phyloP scores from a whole-genome alignment of 2,888 invertebrate species.

The Drosophila stalkeri region DNA sequence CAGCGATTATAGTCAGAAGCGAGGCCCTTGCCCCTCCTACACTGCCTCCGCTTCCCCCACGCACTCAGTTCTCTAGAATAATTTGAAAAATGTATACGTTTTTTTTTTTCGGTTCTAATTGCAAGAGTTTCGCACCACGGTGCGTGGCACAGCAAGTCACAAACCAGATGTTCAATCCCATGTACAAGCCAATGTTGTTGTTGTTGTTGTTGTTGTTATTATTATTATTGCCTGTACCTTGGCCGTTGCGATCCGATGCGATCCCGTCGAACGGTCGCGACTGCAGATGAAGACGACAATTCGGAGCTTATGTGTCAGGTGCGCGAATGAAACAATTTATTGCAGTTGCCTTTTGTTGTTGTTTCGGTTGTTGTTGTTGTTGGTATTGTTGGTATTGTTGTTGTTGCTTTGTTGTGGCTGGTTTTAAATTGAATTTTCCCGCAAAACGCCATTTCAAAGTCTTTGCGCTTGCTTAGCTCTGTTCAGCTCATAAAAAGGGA shows the following conservation, averaged over 20 bases:
- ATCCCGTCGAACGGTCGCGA: slow-evolving; percentile 35
- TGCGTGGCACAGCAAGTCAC: slow-evolving; percentile 69
- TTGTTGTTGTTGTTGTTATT: slow-evolving; percentile 31
- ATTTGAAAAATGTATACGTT: slow-evolving; percentile 6
- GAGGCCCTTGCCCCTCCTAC: not conserved
- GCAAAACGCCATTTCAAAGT: slow-evolving; percentile 46
- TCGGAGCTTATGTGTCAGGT: slow-evolving; percentile 76
- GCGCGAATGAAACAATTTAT: slow-evolving; percentile 78
- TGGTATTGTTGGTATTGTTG: not conserved
- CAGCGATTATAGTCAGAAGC: slow-evolving; percentile 7
- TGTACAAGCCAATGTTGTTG: slow-evolving; percentile 45
- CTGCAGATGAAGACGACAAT: slow-evolving; percentile 74
- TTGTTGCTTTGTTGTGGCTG: slow-evolving; percentile 50
- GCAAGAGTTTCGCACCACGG: slow-evolving; percentile 44
- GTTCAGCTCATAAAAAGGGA: not conserved
- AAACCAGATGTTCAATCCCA: slow-evolving; percentile 72
- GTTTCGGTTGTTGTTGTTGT: slow-evolving; percentile 17
- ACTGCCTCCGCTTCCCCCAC: rapidly evolving
- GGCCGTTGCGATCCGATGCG: slow-evolving; percentile 34
- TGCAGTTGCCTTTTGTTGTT: slow-evolving; percentile 51
- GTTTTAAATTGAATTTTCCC: slow-evolving; percentile 69
- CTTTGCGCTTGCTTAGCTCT: slow-evolving; percentile 8
- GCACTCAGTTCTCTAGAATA: not conserved
- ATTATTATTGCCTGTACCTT: slow-evolving; percentile 28
- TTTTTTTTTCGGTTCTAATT: slow-evolving; percentile 12